Conservation (phyloP, 2,888 invertebrate species). For the Lomographa bimaculata region DNA sequence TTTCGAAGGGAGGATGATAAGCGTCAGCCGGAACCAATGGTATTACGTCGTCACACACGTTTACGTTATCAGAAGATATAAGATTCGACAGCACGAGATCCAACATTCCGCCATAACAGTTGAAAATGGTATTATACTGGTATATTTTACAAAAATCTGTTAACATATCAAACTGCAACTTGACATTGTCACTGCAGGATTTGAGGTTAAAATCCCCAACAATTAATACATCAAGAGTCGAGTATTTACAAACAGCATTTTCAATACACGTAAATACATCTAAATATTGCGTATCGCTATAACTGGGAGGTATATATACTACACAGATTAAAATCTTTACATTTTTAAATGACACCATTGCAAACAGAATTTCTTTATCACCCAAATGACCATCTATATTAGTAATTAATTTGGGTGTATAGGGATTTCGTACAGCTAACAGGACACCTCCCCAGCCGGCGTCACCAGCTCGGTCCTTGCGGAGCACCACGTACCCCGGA, state of each 20-base stretch:
- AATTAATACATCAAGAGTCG: neutral
- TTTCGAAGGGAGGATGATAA: too few relatives aligned
- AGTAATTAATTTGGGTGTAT: neutral
- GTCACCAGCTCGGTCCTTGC: neutral
- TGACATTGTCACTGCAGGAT: slow-evolving; percentile 8
- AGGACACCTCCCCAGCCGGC: slow-evolving; percentile 8
- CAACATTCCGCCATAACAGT: too few relatives aligned
- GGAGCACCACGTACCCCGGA: too few relatives aligned
- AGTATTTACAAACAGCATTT: slow-evolving; percentile 5
- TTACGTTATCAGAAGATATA: too few relatives aligned
- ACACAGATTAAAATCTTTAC: slow-evolving; percentile 6
- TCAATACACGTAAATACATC: slow-evolving; percentile 8
- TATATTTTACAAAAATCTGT: too few relatives aligned
- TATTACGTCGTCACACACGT: too few relatives aligned
- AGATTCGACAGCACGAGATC: too few relatives aligned
- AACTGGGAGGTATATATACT: slow-evolving; percentile 8
- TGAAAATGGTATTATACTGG: too few relatives aligned
- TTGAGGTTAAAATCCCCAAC: slow-evolving; percentile 7
- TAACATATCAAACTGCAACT: slow-evolving; percentile 3
- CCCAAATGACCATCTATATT: slow-evolving; percentile 6
- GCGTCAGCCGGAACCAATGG: too few relatives aligned
- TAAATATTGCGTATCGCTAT: slow-evolving; percentile 5
- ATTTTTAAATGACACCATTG: neutral
- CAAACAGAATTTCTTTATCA: slow-evolving; percentile 6
- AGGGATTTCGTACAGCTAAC: slow-evolving; percentile 2